Evolutionary conservation across 2,113 vertebrate genomes (phyloP), one percentile per base, ranked within the genome.

Genomic region (Pyrgilauda ruficollis): DNA sequence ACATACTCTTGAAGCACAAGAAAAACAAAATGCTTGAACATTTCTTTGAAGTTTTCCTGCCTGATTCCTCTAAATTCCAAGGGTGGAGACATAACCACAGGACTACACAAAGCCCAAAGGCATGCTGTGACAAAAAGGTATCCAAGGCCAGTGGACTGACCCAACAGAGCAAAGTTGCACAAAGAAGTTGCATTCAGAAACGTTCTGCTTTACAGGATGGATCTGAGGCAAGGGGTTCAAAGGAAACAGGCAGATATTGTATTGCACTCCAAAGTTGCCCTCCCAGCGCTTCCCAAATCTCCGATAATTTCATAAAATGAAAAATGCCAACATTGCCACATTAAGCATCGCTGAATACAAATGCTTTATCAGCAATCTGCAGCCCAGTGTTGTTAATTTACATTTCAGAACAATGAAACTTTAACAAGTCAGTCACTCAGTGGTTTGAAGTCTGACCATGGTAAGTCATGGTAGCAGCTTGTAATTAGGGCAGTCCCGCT

Each of bases 401-500:
- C 90, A 97, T 96, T 97, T 98, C 96, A 97, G 89, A 98, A 97
- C 92, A 98, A 98, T 97, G 96, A 78, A 96, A 96, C 90, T 96
- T 96, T 95, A 97, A 95, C 92, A 96, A 97, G 92, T 96, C 96
- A 97, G 87, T 93, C 95, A 94, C 93, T 97, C 87, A 18, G 64
- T 95, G 83, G 96, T 93, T 97, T 97, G 89, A 97, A 98, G 95
- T 91, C 93, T 94, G 91, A 95, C 92, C 96, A 93, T 95, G 87
- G 92, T 94, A 98, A 97, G 92, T 96, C 95, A 77, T 91, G 94
- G 97, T 69, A 96, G 73, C 75, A 97, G 94, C 92, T 97, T 95
- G 97, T 97, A 98, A 98, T 98, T 98, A 99, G 98, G 98, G 98
- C 98, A 98, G 96, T 97, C 96, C 97, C 97, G 98, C 98, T 98